Percentiles rank a stretch among this genome's conserved stretches.
Evolutionary conservation across 2,888 invertebrate species (phyloP).

Genomic region (Papilio demoleus): DNA sequence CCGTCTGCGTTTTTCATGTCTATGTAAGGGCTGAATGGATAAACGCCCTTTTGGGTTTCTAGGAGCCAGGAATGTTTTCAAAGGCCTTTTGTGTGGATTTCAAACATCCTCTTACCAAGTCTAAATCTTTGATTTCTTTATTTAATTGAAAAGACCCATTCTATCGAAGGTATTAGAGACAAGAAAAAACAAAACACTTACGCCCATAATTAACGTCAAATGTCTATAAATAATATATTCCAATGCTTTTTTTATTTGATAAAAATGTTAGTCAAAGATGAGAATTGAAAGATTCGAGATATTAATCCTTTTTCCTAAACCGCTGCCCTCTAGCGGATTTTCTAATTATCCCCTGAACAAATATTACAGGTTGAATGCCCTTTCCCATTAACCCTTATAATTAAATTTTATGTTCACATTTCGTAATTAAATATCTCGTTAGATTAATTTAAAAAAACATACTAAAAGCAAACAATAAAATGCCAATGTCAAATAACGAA

Average conservation of each 20-base stretch:
- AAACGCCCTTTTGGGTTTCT: slow-evolving; percentile 34
- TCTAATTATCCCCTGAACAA: not conserved
- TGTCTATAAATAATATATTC: not conserved
- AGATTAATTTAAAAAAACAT: slow-evolving; percentile 19
- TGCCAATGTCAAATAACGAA: too few species aligned
- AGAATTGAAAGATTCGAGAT: not conserved
- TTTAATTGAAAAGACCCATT: not conserved
- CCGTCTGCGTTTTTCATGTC: slow-evolving; percentile 33
- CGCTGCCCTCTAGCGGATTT: not conserved
- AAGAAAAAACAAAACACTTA: not conserved
- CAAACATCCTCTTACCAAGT: slow-evolving; percentile 9
- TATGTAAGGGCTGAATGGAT: slow-evolving; percentile 34
- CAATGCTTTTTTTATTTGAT: not conserved
- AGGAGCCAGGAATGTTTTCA: slow-evolving; percentile 26
- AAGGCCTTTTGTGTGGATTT: slow-evolving; percentile 24
- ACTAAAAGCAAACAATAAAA: not conserved
- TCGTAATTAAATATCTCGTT: slow-evolving; percentile 8
- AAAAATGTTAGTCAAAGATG: not conserved
- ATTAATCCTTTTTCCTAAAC: not conserved
- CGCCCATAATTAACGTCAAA: not conserved
- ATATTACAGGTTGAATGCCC: slow-evolving; percentile 14
- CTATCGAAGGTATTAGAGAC: not conserved
- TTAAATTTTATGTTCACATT: slow-evolving; percentile 24
- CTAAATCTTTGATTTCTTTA: slow-evolving; percentile 5
- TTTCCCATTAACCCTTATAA: slow-evolving; percentile 25